Percentiles rank a stretch among this genome's conserved stretches.
Evolutionary conservation across 30 jellyfish, hydroid and myxozoan genomes (phyloP).

Genomic region (Nemopilema nomurai): DNA sequence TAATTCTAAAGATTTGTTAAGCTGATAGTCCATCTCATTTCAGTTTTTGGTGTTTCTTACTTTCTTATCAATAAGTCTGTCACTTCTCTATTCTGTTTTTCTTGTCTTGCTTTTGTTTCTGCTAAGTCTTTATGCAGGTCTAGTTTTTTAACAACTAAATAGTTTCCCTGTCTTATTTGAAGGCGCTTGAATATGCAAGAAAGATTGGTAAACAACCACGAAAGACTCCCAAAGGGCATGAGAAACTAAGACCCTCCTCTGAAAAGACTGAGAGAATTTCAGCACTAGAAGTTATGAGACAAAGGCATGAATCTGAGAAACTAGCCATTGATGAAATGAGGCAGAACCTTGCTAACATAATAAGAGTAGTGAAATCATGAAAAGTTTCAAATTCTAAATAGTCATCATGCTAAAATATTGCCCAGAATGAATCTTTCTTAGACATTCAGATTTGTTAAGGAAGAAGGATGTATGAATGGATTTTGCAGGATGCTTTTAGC

Average conservation of each 20-base stretch:
- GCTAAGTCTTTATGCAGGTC: no score
- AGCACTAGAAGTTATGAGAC: conserved; percentile 56
- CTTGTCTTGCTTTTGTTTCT: no score
- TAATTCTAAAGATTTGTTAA: no score
- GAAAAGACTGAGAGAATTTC: conserved; percentile 14
- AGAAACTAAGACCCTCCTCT: conserved; percentile 42
- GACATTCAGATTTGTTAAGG: no score
- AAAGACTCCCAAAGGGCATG: conserved; percentile 12
- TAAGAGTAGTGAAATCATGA: conserved; percentile 35
- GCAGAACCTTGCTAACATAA: conserved; percentile 37
- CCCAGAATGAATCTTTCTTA: background rate
- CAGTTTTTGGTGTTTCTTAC: no score
- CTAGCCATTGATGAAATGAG: conserved; percentile 57
- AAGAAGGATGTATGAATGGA: no score
- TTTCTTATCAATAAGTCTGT: no score
- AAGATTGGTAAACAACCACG: conserved; percentile 9
- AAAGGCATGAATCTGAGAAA: conserved; percentile 64
- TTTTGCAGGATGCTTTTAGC: no score
- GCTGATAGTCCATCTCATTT: no score
- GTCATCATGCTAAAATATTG: background rate
- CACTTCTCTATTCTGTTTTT: no score
- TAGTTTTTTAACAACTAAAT: no score
- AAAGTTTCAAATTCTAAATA: background rate
- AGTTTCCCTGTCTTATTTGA: no score
- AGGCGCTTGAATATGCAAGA: conserved; percentile 61